phyloP scores from a whole-genome alignment of 2,888 invertebrate genomes.

The Drosophila kanekoi region DNA sequence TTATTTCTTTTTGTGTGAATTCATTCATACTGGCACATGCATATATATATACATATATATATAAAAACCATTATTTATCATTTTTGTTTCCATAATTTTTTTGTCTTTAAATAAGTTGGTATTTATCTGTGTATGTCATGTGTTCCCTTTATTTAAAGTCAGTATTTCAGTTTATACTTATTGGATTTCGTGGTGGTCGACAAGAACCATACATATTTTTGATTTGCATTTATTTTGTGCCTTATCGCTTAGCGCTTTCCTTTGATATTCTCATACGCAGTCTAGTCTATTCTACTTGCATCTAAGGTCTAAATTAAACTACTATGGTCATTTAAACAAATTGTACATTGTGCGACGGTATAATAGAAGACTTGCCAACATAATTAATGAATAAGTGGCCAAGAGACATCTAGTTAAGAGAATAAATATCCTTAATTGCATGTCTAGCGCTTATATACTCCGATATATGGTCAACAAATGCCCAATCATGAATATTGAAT shows the following conservation, averaged over 20 bases:
- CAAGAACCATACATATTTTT: conserved; percentile 13
- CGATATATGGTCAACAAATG: too few species aligned
- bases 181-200: conserved; percentile 38
- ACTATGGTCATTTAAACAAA: conserved; percentile 27
- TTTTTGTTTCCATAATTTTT: conserved; percentile 6
- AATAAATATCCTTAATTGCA: too few species aligned
- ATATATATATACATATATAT: conserved; percentile 1
- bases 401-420: too few species aligned
- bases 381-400: background rate
- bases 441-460: too few species aligned
- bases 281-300: conserved; percentile 56
- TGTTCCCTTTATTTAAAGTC: conserved; percentile 35
- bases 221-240: conserved; percentile 16
- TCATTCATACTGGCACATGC: conserved; percentile 30
- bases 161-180: conserved; percentile 40
- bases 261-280: conserved; percentile 29
- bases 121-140: background rate
- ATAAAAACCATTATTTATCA: conserved; percentile 6
- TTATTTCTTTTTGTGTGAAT: conserved; percentile 52
- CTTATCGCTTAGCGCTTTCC: conserved; percentile 17
- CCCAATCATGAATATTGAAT: too few species aligned
- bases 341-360: conserved; percentile 9
- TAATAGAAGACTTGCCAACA: conserved; percentile 7
- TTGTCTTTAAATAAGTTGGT: conserved; percentile 6
- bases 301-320: conserved; percentile 71